Base-by-base conservation (phyloP, 2,888 invertebrate genomes). In the Scrobipalpa atriplicella region DNA sequence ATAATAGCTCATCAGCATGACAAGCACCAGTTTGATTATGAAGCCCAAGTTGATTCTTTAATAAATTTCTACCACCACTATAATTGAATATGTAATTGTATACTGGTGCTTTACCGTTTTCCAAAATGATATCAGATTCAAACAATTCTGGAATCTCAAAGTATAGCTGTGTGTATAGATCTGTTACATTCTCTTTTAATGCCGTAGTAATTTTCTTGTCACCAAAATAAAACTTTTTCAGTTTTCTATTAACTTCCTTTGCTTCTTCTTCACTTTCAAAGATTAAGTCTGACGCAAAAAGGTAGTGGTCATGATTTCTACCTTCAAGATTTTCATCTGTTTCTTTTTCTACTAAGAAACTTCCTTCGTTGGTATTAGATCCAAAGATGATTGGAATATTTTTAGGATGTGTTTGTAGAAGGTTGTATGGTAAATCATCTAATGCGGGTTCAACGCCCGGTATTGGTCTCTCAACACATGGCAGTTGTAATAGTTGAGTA, bases 1-100 rank as follows among this genome's bases (percentile, higher is more conserved):
- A 92, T 52, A 89, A 77, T 2, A 91, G 62, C n/a, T 92, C 92
- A 69, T 92, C 91, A n/a, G 74, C 85, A 63, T 92, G 92, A 71
- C 83, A 81, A 0, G 91, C 88, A 0, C 91, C 92, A 3, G 67
- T 63, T 64, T 80, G 77, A 18, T 82, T 75, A 9, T 70, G 72
- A 70, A 75, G 80, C 0, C 87, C 86, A 36, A 76, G 71, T 1
- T 80, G 67, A 58, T 70, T 72, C 70, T 90, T 90, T 16, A 90
- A 41, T 10, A 86, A 77, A 70, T 90, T 91, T 67, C 92, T 82
- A 8, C 78, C 77, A 13, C 92, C 92, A 54, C 77, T 72, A 68
- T 92, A 91, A 69, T 88, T 78, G 64, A 90, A 92, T 61, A 84
- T 76, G 67, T 86, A 92, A 71, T 90, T 90, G 66, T 83, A 90